Conservation (phyloP, 2,797 vertebrate genomes). For the Neosilurus hyrtlii region DNA sequence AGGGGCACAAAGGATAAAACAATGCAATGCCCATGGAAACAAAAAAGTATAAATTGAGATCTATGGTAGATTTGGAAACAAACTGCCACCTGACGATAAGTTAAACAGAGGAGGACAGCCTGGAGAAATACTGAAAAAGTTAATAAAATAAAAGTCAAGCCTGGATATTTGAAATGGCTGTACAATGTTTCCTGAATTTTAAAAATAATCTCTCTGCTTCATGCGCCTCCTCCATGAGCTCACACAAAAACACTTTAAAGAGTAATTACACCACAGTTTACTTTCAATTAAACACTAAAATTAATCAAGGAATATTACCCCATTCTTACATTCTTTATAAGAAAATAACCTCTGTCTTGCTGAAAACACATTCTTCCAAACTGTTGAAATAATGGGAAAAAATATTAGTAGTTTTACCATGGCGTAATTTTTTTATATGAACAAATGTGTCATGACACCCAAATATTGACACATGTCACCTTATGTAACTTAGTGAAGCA, state of each 20-base stretch:
- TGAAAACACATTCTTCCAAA: neutral
- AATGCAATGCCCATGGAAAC: conserved; percentile 35
- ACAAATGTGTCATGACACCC: neutral
- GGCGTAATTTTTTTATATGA: neutral
- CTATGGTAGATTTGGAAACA: conserved; percentile 62
- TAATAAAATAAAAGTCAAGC: no score
- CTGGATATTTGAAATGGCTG: conserved; percentile 52
- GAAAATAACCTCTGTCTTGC: neutral
- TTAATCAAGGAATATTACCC: no score
- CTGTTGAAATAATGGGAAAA: neutral
- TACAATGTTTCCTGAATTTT: conserved; percentile 35
- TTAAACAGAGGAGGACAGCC: conserved; percentile 10
- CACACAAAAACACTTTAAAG: conserved; percentile 16
- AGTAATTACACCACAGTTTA: conserved; percentile 21
- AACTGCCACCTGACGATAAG: conserved; percentile 22
- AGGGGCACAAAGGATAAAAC: neutral
- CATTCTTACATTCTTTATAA: neutral
- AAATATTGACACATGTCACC: neutral
- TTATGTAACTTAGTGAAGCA: neutral
- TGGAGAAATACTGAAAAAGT: conserved; percentile 17
- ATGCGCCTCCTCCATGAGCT: conserved; percentile 9
- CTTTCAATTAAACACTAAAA: neutral
- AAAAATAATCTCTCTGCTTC: conserved; percentile 46
- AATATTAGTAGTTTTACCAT: neutral
- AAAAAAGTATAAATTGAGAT: conserved; percentile 48